These are phyloP conservation scores for Sebastiscus albofasciatus DNA, from an alignment of 2,797 vertebrate genomes.

Conservation along the genomic window DNA sequence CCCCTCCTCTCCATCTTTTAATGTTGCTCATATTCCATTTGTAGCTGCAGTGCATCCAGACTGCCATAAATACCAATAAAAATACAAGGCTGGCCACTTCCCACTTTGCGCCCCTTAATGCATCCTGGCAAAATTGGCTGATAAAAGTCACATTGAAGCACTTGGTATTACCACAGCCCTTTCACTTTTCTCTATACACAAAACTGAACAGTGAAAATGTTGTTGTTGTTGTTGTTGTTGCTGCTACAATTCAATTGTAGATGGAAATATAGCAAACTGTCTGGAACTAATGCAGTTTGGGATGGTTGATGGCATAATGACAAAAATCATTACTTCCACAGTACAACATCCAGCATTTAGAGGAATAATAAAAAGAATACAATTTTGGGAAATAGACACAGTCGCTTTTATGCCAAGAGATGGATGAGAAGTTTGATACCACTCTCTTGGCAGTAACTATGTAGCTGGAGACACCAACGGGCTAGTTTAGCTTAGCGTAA, in stretches of 20 bases:
- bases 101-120: slow-evolving; percentile 15
- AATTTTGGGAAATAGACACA: background rate
- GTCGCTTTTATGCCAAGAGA: background rate
- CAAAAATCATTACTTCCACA: background rate
- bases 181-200: background rate
- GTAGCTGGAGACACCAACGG: background rate
- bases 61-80: slow-evolving; percentile 22
- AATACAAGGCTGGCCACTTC: slow-evolving; percentile 18
- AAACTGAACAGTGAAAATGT: slow-evolving; percentile 4
- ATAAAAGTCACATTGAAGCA: slow-evolving; percentile 28
- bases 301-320: slow-evolving; percentile 22
- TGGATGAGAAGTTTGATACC: background rate
- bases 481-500: background rate
- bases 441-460: background rate
- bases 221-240: background rate
- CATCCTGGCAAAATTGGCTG: slow-evolving; percentile 12
- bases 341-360: background rate
- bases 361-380: background rate
- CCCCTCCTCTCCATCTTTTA: background rate
- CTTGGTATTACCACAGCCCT: background rate
- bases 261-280: background rate
- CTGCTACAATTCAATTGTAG: background rate
- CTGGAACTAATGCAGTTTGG: slow-evolving; percentile 11
- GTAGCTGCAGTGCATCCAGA: slow-evolving; percentile 25
- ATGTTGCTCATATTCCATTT: slow-evolving; percentile 12